These are phyloP conservation scores for Monarcha castaneiventris DNA, from an alignment of 2,113 vertebrate species.

Conservation along the genomic window DNA sequence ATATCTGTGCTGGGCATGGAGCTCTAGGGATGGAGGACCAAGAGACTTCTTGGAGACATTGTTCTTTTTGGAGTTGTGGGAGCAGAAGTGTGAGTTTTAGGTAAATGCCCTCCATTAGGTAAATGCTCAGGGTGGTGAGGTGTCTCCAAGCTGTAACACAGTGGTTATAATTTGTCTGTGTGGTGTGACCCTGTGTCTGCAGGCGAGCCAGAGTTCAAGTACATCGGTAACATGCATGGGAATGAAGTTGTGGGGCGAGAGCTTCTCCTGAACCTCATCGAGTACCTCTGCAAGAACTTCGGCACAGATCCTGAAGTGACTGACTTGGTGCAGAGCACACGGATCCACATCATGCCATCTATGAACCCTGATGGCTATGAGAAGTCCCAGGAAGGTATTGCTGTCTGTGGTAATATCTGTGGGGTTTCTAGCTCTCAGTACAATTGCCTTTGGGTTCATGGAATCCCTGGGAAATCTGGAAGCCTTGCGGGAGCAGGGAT, in stretches of 20 bases:
- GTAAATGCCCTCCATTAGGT: neutral
- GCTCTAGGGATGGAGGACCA: neutral
- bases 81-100: neutral
- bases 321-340: conserved; percentile 83
- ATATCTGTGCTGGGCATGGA: accelerated
- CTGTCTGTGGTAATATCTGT: neutral
- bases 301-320: conserved; percentile 90
- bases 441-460: neutral
- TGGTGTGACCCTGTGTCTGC: neutral
- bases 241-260: conserved; percentile 97
- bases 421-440: neutral
- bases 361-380: conserved; percentile 99
- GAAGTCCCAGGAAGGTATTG: conserved; percentile 84
- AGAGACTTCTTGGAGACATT: neutral
- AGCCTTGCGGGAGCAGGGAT: neutral
- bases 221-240: conserved; percentile 97
- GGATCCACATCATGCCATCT: conserved; percentile 98
- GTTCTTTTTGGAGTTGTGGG: neutral
- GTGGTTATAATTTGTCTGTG: neutral
- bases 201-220: conserved; percentile 98
- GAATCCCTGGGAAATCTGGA: neutral
- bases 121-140: neutral
- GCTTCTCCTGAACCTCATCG: conserved; percentile 91
- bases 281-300: conserved; percentile 94
- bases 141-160: neutral